Evolutionary conservation across 2,797 vertebrate genomes (phyloP).

Genomic region (Cirrhinus mrigala): DNA sequence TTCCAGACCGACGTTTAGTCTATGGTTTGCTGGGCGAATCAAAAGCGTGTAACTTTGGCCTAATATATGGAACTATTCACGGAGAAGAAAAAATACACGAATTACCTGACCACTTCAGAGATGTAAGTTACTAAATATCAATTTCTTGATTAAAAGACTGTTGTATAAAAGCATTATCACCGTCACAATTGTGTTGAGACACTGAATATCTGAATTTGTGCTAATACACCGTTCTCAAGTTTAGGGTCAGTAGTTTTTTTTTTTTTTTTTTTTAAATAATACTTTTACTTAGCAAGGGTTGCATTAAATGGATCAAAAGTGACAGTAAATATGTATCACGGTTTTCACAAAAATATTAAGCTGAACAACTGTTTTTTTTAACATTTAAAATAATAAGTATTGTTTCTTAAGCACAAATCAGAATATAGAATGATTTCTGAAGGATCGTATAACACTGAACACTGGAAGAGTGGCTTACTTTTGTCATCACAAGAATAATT

Average conservation of each 20-base stretch:
- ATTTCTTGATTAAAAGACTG: background rate
- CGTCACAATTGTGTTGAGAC: background rate
- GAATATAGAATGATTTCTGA: background rate
- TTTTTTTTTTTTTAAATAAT: background rate
- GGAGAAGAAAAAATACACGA: background rate
- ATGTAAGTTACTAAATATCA: background rate
- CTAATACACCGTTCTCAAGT: background rate
- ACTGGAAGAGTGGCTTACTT: background rate
- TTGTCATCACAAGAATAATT: background rate
- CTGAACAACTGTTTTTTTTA: background rate
- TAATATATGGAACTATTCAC: no score
- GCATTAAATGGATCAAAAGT: background rate
- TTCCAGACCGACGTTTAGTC: background rate
- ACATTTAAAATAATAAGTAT: background rate
- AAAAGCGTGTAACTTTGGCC: background rate
- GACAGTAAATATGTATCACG: background rate
- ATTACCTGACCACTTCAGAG: background rate
- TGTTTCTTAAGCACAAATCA: background rate
- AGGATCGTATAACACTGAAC: background rate
- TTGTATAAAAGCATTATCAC: background rate
- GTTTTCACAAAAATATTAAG: background rate
- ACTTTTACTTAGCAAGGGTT: background rate
- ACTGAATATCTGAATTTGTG: background rate
- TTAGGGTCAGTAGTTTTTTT: background rate
- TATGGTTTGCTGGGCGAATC: background rate